A percentile compares a stretch with the other conserved stretches of the same genome.
Evolutionary conservation across 1,140 invertebrate genomes (phyloP).

Genomic region (Drosophila bifasciata): DNA sequence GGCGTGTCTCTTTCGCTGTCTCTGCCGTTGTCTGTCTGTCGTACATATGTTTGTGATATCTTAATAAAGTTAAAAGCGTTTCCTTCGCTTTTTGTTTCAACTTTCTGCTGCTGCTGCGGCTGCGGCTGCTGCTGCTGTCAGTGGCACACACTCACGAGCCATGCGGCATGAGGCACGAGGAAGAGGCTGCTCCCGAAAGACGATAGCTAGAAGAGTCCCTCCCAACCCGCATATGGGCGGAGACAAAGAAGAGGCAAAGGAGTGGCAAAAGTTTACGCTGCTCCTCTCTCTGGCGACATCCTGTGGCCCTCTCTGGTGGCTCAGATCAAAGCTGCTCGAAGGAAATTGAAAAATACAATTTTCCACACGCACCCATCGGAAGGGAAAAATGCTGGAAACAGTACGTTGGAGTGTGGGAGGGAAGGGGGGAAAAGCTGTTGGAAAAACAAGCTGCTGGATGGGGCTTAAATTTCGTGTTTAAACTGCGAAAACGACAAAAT

Average conservation of each 20-base stretch:
- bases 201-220: background rate
- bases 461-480: conserved; percentile 50
- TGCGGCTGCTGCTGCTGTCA: conserved; percentile 75
- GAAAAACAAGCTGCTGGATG: conserved; percentile 17
- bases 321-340: conserved; percentile 67
- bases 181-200: background rate
- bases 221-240: background rate
- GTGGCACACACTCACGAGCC: conserved; percentile 48
- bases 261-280: conserved; percentile 46
- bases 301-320: conserved; percentile 9
- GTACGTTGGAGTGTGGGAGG: background rate
- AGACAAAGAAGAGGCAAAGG: conserved; percentile 2
- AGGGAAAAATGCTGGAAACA: conserved; percentile 31
- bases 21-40: background rate
- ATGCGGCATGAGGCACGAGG: background rate
- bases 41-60: conserved; percentile 72
- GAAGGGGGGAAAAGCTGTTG: background rate
- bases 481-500: conserved; percentile 20
- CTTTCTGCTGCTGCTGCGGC: conserved; percentile 72
- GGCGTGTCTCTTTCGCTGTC: conserved; percentile 13
- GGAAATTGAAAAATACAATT: conserved; percentile 74
- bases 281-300: conserved; percentile 7
- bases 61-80: conserved; percentile 75
- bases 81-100: conserved; percentile 60
- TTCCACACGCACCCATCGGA: conserved; percentile 29